A percentile compares a stretch with the other conserved stretches of the same genome.
Evolutionary conservation across 2,888 invertebrate genomes (phyloP).

Genomic region (Volucella inflata): DNA sequence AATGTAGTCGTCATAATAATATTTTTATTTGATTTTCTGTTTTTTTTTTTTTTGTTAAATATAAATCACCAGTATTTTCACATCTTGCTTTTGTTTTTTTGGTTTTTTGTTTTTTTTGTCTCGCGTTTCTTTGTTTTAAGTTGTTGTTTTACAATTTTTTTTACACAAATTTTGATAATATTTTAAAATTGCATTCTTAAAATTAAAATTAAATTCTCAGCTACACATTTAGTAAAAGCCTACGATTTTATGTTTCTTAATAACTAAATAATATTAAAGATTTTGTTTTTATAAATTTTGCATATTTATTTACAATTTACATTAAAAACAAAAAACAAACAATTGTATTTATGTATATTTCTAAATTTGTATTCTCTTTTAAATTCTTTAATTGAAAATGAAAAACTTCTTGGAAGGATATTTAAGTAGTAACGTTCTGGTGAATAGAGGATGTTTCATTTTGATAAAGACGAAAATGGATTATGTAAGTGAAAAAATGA

Average conservation of each 20-base stretch:
- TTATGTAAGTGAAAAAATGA: background rate
- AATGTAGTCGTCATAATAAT: conserved; percentile 22
- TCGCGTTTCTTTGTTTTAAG: background rate
- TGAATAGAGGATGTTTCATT: conserved; percentile 7
- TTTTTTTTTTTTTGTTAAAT: conserved; percentile 31
- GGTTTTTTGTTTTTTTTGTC: background rate
- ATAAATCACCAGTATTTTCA: conserved; percentile 67
- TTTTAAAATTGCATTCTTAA: conserved; percentile 10
- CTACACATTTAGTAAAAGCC: conserved; percentile 47
- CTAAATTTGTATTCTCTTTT: background rate
- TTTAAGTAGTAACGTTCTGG: conserved; percentile 32
- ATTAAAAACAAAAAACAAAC: background rate
- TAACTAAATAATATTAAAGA: background rate
- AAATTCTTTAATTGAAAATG: background rate
- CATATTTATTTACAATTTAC: conserved; percentile 52
- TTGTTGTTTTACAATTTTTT: background rate
- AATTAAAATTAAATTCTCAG: conserved; percentile 14
- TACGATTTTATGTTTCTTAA: conserved; percentile 28
- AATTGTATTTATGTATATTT: no score
- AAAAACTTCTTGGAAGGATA: conserved; percentile 31
- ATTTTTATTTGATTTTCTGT: background rate
- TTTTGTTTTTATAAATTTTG: background rate
- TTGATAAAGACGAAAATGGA: background rate
- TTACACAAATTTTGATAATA: conserved; percentile 36
- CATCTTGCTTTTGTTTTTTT: conserved; percentile 33